A percentile compares a stretch with the other conserved stretches of the same genome.
phyloP scores from a whole-genome alignment of 2,797 vertebrate species.

The Chelidonichthys spinosus region DNA sequence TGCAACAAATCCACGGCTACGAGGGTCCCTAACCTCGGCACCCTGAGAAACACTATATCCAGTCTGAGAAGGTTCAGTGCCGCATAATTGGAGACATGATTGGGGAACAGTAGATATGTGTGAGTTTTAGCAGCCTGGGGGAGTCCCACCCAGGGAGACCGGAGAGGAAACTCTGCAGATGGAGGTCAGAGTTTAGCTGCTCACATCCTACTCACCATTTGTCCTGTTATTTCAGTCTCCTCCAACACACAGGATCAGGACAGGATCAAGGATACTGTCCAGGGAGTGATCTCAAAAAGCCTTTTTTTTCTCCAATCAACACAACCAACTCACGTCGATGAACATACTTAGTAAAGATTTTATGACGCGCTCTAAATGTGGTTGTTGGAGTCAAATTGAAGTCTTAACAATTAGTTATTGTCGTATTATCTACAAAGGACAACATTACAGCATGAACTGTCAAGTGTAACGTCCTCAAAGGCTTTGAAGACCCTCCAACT shows the following conservation, averaged over 20 bases:
- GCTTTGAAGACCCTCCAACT: constrained; percentile 47
- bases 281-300: constrained; percentile 38
- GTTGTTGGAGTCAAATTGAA: constrained; percentile 22
- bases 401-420: constrained; percentile 34
- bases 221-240: constrained; percentile 67
- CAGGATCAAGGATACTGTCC: constrained; percentile 33
- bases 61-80: constrained; percentile 52
- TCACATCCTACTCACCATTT: constrained; percentile 69
- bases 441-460: constrained; percentile 41
- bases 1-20: constrained; percentile 71
- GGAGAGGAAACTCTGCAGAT: constrained; percentile 78
- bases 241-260: constrained; percentile 49
- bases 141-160: constrained; percentile 78
- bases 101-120: constrained; percentile 69
- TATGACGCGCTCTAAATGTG: constrained; percentile 19
- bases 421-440: constrained; percentile 38
- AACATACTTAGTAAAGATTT: constrained; percentile 21
- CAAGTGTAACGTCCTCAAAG: constrained; percentile 8
- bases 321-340: constrained; percentile 2
- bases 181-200: constrained; percentile 70
- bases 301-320: constrained; percentile 19
- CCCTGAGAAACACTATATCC: constrained; percentile 64
- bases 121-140: constrained; percentile 52
- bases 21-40: constrained; percentile 63
- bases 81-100: constrained; percentile 49